Percentiles rank a stretch among this genome's conserved stretches.
Conservation (phyloP, 2,797 vertebrate genomes). For the Myotis planiceps region DNA sequence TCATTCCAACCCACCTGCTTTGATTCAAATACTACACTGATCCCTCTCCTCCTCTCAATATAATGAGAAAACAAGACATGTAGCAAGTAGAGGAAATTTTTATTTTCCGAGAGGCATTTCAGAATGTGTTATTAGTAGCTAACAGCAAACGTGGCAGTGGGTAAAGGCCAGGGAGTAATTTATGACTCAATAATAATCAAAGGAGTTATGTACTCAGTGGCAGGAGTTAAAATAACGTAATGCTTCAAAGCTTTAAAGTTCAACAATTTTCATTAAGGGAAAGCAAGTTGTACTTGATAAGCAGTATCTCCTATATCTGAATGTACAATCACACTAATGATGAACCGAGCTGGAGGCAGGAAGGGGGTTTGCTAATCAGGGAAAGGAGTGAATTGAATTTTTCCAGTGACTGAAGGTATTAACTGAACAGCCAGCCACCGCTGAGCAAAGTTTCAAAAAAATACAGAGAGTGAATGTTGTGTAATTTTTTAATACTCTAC, state of each 20-base stretch:
- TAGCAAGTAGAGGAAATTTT: neutral
- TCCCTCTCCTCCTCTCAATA: neutral
- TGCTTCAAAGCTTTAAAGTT: constrained; percentile 8
- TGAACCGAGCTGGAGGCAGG: neutral
- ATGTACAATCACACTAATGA: constrained; percentile 33
- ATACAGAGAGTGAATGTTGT: neutral
- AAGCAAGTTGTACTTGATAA: constrained; percentile 27
- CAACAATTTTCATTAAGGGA: constrained; percentile 41
- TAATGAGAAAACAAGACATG: neutral
- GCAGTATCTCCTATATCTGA: neutral
- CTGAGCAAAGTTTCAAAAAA: neutral
- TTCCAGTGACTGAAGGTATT: neutral
- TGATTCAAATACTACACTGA: neutral
- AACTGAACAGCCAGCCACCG: neutral
- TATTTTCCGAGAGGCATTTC: neutral
- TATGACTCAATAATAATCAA: neutral
- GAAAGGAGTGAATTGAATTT: neutral
- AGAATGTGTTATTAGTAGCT: neutral
- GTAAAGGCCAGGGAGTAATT: neutral
- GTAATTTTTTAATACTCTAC: neutral
- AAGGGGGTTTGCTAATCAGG: neutral
- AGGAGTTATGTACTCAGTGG: constrained; percentile 50
- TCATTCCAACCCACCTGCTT: neutral
- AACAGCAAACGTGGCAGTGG: neutral
- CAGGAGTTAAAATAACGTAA: constrained; percentile 54